These are phyloP conservation scores for Chrysina gloriosa DNA, from an alignment of 2,888 invertebrate genomes.

Conservation along the genomic window DNA sequence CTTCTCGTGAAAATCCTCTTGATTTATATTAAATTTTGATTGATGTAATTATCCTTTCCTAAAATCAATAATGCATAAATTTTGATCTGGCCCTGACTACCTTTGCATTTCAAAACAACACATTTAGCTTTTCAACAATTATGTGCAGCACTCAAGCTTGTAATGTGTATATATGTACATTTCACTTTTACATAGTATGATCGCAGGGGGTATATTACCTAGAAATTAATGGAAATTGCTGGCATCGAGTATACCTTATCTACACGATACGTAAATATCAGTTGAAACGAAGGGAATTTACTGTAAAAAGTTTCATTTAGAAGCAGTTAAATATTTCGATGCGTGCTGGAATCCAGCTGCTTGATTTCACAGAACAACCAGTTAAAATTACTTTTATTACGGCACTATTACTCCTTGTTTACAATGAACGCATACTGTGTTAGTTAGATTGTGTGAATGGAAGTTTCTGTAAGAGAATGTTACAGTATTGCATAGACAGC, in stretches of 20 bases:
- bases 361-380: no score
- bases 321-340: no score
- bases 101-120: not conserved
- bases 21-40: not conserved
- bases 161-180: not conserved
- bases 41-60: not conserved
- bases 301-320: not conserved
- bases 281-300: not conserved
- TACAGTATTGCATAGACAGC: no score
- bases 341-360: no score
- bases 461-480: no score
- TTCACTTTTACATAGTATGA: not conserved
- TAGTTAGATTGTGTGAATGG: no score
- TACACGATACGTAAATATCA: not conserved
- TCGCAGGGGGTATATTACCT: not conserved
- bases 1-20: not conserved
- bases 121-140: not conserved
- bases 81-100: not conserved
- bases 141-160: not conserved
- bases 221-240: slow-evolving; percentile 1
- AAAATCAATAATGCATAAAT: slow-evolving; percentile 11
- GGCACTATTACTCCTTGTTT: no score
- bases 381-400: no score
- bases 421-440: no score
- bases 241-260: not conserved